Conservation (phyloP, 2,888 invertebrate species). For the Andrena hattorfiana region DNA sequence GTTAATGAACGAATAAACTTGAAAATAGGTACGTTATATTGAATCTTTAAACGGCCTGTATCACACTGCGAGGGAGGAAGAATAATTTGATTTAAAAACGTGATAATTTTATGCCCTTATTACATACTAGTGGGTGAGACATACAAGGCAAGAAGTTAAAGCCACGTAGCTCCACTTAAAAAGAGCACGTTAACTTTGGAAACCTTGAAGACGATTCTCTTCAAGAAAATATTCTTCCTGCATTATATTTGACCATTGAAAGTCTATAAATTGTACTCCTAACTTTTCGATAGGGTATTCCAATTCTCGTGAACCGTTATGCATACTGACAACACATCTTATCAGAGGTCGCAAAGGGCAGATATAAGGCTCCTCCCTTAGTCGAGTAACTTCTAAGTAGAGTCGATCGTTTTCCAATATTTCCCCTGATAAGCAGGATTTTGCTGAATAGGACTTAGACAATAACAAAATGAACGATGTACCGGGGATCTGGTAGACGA, state of each 20-base stretch:
- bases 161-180: no score
- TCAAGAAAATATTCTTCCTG: no score
- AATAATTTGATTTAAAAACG: not conserved
- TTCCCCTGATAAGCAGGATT: slow-evolving; percentile 45
- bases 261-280: no score
- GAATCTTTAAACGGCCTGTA: slow-evolving; percentile 3
- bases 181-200: no score
- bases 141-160: no score
- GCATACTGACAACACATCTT: no score
- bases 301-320: no score
- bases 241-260: no score
- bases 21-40: slow-evolving; percentile 2
- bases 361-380: not conserved
- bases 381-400: slow-evolving; percentile 10
- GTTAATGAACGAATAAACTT: slow-evolving; percentile 36
- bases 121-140: no score
- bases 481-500: not conserved
- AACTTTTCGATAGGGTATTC: no score
- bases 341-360: not conserved
- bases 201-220: no score
- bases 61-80: not conserved
- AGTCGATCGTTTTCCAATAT: slow-evolving; percentile 57
- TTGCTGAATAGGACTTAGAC: slow-evolving; percentile 24
- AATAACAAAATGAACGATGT: slow-evolving; percentile 29
- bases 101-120: no score